Evolutionary conservation across 2,888 invertebrate genomes (phyloP), one percentile per base, ranked within the genome.

Genomic region (Tholera decimalis): DNA sequence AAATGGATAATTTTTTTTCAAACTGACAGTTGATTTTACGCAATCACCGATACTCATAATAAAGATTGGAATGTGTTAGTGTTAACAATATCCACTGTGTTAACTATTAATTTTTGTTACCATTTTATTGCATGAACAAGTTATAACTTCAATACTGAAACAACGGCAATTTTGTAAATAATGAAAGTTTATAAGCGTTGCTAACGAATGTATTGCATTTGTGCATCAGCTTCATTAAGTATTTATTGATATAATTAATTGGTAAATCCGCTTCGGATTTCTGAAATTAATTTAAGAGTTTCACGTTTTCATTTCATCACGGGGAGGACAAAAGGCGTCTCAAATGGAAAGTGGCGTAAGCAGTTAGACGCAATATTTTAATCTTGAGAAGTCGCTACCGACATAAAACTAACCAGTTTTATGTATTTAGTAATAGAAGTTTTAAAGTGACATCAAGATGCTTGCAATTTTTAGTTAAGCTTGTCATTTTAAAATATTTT

Each of bases 311-410:
- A 46, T 74, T 80, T 74, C 64, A 58, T 65, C 60, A 73, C 55
- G 39, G 51, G 51, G 63, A 64, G 56, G 50, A 76, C 67, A 79
- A 80, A 74, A 74, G 68, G 51, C 77, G 70, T 49, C 51, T 61
- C 58, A 66, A 80, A 80, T 71, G 61, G 26, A 59, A 53, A 72
- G 53, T 82, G 80, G 73, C 78, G 80, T 68, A 80, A 80, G 71
- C 55, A 33, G 44, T 18, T 44, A 53, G 22, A 51, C 65, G 77
- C 61, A 79, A 79, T 64, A 79, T 41, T 79, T 73, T 65, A 68
- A 68, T 64, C 54, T 70, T 39, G 39, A 63, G 28, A 51, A 57
- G 57, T 62, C n/a, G n/a, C n/a, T n/a, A n/a, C n/a, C n/a, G n/a
- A 53, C 58, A 33, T 70, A 37, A 47, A 62, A 57, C 43, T 74